Evolutionary conservation across 2,797 vertebrate genomes (phyloP), one percentile per base, ranked within the genome.

Genomic region (Adelosebastes latens): DNA sequence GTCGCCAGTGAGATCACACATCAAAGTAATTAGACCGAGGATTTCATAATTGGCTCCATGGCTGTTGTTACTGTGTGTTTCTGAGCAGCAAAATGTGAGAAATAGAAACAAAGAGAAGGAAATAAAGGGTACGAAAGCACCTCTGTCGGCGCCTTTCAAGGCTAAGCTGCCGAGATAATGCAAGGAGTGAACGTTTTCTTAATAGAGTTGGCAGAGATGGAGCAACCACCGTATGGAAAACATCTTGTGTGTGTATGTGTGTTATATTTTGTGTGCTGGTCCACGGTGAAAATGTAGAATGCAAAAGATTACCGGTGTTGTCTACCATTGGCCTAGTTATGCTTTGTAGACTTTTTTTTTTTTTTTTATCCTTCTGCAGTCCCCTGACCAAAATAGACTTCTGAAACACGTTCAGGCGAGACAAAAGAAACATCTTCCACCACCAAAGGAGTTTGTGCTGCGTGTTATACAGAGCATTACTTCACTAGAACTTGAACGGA

Each of bases 11-110:
- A 94, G 92, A 95, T 95, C 93, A 91, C 93, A 90, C 91, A 94
- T 95, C 92, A 95, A 93, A 92, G 92, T 92, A 95, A 96, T 95
- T 96, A 94, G 88, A 92, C 87, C 84, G 91, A 94, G 92, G 93
- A 90, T 92, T 92, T 94, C 79, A 85, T 95, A 95, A 96, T 93
- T 94, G 93, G 92, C 92, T 95, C 87, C 86, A 84, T 83, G 80
- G 92, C 90, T 93, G 90, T 93, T 95, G 85, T 90, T 91, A 71
- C 52, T 24, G 52, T 59, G 87, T 90, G 81, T 93, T 84, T 93
- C 80, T 84, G 80, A 91, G 85, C 83, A 88, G 76, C 22, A 77
- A 89, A 91, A 89, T 82, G 73, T 85, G 78, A 85, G 75, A 76
- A 90, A 92, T 60, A 75, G 62, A 87, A 85, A 89, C 82, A 87